These are phyloP conservation scores for Microtus pennsylvanicus DNA, from an alignment of 2,113 vertebrate genomes.

Conservation along the genomic window DNA sequence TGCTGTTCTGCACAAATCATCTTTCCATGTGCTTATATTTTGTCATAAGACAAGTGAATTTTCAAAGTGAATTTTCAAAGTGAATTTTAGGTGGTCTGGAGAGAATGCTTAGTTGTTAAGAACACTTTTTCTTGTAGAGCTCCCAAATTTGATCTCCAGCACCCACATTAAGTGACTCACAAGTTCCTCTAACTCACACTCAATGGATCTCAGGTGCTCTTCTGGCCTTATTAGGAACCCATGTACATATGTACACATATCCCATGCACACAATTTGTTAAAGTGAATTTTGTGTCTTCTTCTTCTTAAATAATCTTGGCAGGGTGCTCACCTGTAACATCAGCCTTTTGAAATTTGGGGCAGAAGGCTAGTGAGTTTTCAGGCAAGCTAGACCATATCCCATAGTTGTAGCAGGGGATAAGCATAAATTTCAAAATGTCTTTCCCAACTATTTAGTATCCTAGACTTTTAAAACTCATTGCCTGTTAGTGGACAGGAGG, in stretches of 20 bases:
- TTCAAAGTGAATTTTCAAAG: background rate
- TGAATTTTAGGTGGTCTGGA: background rate
- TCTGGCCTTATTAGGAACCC: background rate
- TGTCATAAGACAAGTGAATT: background rate
- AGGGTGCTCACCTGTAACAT: no score
- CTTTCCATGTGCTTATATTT: slow-evolving; percentile 8
- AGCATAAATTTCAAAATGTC: background rate
- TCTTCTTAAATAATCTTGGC: background rate
- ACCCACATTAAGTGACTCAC: background rate
- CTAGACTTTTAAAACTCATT: background rate
- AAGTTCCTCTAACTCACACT: background rate
- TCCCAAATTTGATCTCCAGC: background rate
- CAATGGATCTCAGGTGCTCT: background rate
- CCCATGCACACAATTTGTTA: background rate
- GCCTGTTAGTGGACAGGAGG: background rate
- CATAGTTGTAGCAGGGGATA: background rate
- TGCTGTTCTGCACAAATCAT: background rate
- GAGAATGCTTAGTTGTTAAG: background rate
- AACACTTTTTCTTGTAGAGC: background rate
- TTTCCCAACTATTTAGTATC: background rate
- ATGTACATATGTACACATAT: background rate
- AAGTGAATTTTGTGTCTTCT: background rate
- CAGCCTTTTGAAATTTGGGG: background rate
- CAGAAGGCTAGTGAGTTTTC: background rate
- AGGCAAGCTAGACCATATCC: background rate